Evolutionary conservation across 2,113 vertebrate genomes (phyloP), one percentile per base, ranked within the genome.

Genomic region (Chaenogobius annularis): DNA sequence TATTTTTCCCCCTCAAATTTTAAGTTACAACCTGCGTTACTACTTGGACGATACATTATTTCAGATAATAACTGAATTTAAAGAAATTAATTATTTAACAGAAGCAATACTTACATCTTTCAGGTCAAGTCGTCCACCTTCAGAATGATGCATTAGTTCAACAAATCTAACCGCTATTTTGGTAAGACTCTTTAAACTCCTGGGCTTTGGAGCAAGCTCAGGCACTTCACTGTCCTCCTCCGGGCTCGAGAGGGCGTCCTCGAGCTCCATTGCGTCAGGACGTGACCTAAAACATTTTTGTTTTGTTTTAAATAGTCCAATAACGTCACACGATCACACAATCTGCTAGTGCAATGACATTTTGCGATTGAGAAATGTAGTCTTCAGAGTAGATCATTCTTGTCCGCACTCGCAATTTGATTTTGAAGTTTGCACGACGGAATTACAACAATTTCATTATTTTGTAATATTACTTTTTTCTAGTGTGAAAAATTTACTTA

Each of bases 111-210:
- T 88, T 77, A 96, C 96, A 71, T 93, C 88, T 88, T 95, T 96
- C 8, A 98, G 94, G 90, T 98, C 96, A 77, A 99, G 90, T 79
- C 95, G 93, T 40, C 96, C 96, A 71, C 93, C 94, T 90, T 97
- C 94, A 69, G 95, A 93, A 79, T 96, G 94, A 84, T 96, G 95
- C 58, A 99, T 91, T 70, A 98, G 88, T 10, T 92, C 92, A 63
- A 98, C 93, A 87, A 99, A 99, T 89, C 92, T 95, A 69, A 91
- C 94, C 48, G 97, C 94, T 62, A 98, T 93, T 70, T 94, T 66
- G 43, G 93, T 92, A 31, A 98, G 92, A 77, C 96, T 98, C 80
- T 94, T 96, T 85, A 94, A 90, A 4, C 59, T 84, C 19, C 84
- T 75, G 8, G n/a, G 61, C 52, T 61, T 74, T 5, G 47, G 48